Conservation (phyloP, 1,140 invertebrate species). For the Bombus pyrosoma region DNA sequence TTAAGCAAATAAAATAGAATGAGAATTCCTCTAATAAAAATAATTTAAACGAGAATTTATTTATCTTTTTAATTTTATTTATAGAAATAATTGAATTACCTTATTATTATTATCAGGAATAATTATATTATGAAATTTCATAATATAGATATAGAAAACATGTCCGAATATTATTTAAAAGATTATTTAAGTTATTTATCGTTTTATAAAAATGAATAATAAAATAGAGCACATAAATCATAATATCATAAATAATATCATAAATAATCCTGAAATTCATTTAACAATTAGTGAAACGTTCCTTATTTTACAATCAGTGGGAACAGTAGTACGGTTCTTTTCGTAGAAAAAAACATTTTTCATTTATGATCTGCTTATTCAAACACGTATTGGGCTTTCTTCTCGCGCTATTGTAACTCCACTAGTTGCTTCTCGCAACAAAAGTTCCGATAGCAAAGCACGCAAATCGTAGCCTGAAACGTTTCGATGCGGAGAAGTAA, state of each 20-base stretch:
- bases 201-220: not conserved
- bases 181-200: too few species aligned
- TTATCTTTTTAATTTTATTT: too few species aligned
- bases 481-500: not conserved
- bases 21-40: too few species aligned
- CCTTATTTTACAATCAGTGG: not conserved
- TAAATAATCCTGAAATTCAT: not conserved
- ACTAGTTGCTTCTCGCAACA: not conserved
- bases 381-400: not conserved
- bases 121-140: too few species aligned
- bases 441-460: not conserved
- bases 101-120: too few species aligned
- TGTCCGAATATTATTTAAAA: not conserved
- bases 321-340: not conserved
- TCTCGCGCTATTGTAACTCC: not conserved
- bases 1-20: too few species aligned
- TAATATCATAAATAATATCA: too few species aligned
- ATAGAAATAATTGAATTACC: too few species aligned
- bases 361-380: not conserved
- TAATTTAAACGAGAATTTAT: too few species aligned
- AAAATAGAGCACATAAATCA: too few species aligned
- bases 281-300: not conserved
- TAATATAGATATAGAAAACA: too few species aligned
- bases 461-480: not conserved
- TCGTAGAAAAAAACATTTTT: not conserved